Evolutionary conservation across 2,113 vertebrate species (phyloP), one percentile per base, ranked within the genome.

Genomic region (Bagarius yarrelli): DNA sequence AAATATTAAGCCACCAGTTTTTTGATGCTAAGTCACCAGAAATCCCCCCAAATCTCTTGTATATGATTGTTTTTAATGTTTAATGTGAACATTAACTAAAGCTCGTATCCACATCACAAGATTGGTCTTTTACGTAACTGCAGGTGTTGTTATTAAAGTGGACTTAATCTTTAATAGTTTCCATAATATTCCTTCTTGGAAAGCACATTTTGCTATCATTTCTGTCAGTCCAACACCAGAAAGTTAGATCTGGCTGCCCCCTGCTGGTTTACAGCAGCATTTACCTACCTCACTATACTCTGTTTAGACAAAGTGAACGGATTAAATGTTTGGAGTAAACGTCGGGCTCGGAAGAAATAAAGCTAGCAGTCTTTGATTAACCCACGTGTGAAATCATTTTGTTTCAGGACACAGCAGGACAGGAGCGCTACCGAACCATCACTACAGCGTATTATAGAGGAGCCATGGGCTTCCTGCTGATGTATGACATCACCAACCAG

Each of bases 361-460:
- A 50, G n/a, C n/a, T 16, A 50, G 40, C 3, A 15, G 25, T 70
- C 13, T 4, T 72, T 21, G 11, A 53, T 27, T 12, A 14, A 21
- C 47, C 25, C 16, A 0, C 25, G 27, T 87, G 21, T 83, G n/a
- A n/a, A n/a, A n/a, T 27, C 78, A 4, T 82, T 30, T 85, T 19
- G 18, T 55, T 27, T 12, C 87, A 95, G 95, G 95, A 95, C 78
- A 95, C 95, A 16, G 95, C 95, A 0, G 95, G 94, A 1, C 95
- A 95, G 60, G 95, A 95, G 86, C 92, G 95, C 8, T 95, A 95
- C 80, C 89, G 94, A 1, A 95, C 94, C 77, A 95, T 95, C 88
- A 95, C 95, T 79, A 95, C 94, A 15, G 95, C 95, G 11, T 95
- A 95, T 82, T 95, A 95, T 91, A 88, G 95, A 84, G 95, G 95